phyloP scores from a whole-genome alignment of 37 sponge, comb jelly and placozoan genomes.

The Amphimedon queenslandica region DNA sequence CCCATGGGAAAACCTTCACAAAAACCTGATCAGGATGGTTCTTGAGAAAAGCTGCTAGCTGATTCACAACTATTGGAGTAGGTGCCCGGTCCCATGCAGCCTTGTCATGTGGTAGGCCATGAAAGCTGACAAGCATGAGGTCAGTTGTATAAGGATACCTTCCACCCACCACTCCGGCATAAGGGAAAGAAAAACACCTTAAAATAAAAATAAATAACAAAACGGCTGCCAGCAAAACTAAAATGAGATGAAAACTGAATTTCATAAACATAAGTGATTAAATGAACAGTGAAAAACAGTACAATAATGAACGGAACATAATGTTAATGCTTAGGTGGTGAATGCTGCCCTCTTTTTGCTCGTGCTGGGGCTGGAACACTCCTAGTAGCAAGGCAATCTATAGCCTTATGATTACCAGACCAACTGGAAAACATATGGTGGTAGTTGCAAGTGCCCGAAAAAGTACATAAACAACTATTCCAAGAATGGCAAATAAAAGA shows the following conservation, averaged over 20 bases:
- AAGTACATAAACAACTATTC: neutral
- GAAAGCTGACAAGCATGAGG: no score
- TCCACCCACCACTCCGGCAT: no score
- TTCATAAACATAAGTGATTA: no score
- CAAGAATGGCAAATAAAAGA: neutral
- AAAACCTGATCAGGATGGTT: conserved; percentile 2
- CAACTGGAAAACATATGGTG: neutral
- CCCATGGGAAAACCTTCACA: neutral
- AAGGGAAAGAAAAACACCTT: no score
- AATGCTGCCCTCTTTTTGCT: neutral
- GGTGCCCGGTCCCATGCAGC: neutral
- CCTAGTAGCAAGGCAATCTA: neutral
- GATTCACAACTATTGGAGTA: neutral
- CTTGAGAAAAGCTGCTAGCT: neutral
- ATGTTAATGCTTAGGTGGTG: no score
- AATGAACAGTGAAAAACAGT: no score
- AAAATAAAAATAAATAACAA: no score
- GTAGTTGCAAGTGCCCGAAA: neutral
- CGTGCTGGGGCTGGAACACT: neutral
- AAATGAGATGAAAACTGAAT: no score
- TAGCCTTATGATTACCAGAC: neutral
- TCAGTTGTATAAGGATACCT: no score
- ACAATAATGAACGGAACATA: no score
- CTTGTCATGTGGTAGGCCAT: no score
- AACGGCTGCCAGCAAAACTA: no score